Percentiles rank a stretch among this genome's conserved stretches.
phyloP scores from a whole-genome alignment of 2,888 invertebrate species.

The Malacosoma neustria region DNA sequence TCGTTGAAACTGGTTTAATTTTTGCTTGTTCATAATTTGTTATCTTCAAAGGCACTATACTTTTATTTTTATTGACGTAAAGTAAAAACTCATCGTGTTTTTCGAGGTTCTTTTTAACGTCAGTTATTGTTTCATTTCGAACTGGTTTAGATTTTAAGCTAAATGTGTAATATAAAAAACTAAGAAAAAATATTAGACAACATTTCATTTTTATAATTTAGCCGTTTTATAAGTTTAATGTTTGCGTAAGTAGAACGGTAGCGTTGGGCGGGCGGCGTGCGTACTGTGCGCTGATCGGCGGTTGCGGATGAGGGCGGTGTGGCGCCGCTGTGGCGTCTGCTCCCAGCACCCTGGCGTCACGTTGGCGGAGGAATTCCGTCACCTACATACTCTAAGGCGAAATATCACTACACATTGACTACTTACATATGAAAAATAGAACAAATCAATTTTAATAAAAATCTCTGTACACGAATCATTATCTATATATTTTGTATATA shows the following conservation, averaged over 20 bases:
- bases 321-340: slow-evolving; percentile 16
- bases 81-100: slow-evolving; percentile 36
- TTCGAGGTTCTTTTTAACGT: slow-evolving; percentile 41
- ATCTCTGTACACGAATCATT: no score
- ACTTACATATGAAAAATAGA: no score
- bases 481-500: no score
- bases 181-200: slow-evolving; percentile 3
- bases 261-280: slow-evolving; percentile 20
- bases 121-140: slow-evolving; percentile 25
- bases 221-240: not conserved
- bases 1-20: slow-evolving; percentile 22
- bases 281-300: slow-evolving; percentile 18
- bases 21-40: slow-evolving; percentile 37
- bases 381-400: slow-evolving; percentile 8
- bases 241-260: slow-evolving; percentile 1
- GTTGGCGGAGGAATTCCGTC: slow-evolving; percentile 1
- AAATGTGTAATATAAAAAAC: slow-evolving; percentile 9
- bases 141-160: slow-evolving; percentile 23
- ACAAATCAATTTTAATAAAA: no score
- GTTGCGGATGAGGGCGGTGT: not conserved
- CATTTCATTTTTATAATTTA: slow-evolving; percentile 3
- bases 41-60: slow-evolving; percentile 37
- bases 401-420: not conserved
- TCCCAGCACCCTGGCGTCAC: slow-evolving; percentile 39
- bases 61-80: slow-evolving; percentile 32